Percentiles rank a stretch among this genome's conserved stretches.
Evolutionary conservation across 2,888 invertebrate genomes (phyloP).

Genomic region (Branchellion lobata): DNA sequence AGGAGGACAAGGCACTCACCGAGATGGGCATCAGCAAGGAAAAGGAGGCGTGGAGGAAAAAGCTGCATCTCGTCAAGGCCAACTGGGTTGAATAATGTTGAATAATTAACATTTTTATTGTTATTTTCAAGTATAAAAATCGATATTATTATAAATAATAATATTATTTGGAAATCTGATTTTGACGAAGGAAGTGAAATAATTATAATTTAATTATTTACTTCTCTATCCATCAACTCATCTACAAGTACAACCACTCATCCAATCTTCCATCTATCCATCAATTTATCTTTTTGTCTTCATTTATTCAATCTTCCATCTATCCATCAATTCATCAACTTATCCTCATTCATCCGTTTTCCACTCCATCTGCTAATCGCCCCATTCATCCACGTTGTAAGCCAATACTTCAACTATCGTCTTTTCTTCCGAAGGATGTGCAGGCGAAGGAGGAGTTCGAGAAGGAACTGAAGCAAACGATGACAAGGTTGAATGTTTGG

Average conservation of each 20-base stretch:
- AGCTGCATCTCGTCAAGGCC: constrained; percentile 72
- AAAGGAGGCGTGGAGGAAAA: constrained; percentile 71
- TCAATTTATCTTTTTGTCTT: too few relatives aligned
- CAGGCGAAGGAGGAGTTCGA: constrained; percentile 64
- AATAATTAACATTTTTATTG: neutral
- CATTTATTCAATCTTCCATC: neutral
- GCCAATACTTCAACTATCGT: too few relatives aligned
- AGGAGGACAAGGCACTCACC: constrained; percentile 67
- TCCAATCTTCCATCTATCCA: too few relatives aligned
- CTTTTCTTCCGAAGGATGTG: constrained; percentile 53
- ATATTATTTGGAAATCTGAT: too few relatives aligned
- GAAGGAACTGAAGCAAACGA: constrained; percentile 73
- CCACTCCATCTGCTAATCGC: neutral
- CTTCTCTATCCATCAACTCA: too few relatives aligned
- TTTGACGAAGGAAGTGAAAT: too few relatives aligned
- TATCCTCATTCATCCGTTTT: neutral
- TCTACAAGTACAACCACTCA: too few relatives aligned
- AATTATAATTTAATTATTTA: too few relatives aligned
- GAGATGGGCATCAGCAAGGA: constrained; percentile 69
- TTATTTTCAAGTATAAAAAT: too few relatives aligned
- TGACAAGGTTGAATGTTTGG: constrained; percentile 65
- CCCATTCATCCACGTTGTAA: too few relatives aligned
- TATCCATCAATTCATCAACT: neutral
- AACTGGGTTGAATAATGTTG: constrained; percentile 61
- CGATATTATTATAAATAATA: too few relatives aligned